A percentile compares a stretch with the other conserved stretches of the same genome.
These are phyloP conservation scores for Anguilla pacifica DNA, from an alignment of 2,797 vertebrate species.

Conservation along the genomic window DNA sequence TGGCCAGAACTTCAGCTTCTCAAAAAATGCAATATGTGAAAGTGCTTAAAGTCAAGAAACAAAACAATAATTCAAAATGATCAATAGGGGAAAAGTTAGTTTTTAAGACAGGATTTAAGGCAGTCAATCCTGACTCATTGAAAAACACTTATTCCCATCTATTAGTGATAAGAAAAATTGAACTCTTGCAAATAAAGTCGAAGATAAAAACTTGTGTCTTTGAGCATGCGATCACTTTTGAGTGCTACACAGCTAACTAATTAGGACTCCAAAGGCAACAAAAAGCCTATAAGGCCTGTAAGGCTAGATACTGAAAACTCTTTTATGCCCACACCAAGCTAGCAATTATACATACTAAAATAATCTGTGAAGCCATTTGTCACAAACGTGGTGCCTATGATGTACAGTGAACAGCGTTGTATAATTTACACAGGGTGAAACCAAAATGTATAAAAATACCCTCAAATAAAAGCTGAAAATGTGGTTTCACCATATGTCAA, in stretches of 20 bases:
- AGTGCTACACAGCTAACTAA: neutral
- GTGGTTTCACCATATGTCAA: too few relatives aligned
- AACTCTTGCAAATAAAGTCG: neutral
- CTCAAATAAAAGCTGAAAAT: too few relatives aligned
- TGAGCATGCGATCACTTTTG: neutral
- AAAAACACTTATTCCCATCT: neutral
- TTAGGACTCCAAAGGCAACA: neutral
- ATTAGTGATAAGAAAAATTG: neutral
- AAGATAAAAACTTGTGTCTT: neutral
- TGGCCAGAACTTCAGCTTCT: too few relatives aligned
- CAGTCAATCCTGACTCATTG: neutral
- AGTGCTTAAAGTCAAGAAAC: neutral
- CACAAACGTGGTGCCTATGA: neutral
- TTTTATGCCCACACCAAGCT: neutral
- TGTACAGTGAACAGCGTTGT: too few relatives aligned
- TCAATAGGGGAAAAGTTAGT: neutral
- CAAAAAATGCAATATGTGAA: neutral
- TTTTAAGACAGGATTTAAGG: neutral
- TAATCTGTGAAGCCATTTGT: neutral
- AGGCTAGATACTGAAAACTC: neutral
- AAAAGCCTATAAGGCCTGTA: neutral
- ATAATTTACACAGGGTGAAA: too few relatives aligned
- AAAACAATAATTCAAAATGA: neutral
- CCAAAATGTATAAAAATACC: too few relatives aligned
- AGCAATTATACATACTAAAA: neutral